Percentiles rank a stretch among this genome's conserved stretches.
phyloP scores from a whole-genome alignment of 2,888 invertebrate species.

The Empis livida region DNA sequence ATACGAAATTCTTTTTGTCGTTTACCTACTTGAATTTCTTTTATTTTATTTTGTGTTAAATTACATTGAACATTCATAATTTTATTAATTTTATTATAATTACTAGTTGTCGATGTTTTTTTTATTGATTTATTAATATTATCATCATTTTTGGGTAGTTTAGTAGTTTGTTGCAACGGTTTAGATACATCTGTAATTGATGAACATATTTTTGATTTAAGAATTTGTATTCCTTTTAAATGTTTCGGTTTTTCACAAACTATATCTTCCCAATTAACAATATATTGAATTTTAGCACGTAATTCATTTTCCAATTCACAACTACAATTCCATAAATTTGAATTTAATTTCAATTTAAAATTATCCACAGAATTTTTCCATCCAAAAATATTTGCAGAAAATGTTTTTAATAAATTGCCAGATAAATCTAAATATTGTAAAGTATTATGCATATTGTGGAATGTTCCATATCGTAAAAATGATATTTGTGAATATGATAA shows the following conservation, averaged over 20 bases:
- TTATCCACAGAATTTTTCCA: conserved; percentile 9
- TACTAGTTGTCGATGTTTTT: not conserved
- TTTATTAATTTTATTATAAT: conserved; percentile 2
- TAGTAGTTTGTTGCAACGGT: too few species aligned
- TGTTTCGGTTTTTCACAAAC: too few species aligned
- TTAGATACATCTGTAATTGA: too few species aligned
- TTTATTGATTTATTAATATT: conserved; percentile 6
- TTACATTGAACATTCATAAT: conserved; percentile 1
- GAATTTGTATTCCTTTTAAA: conserved; percentile 6
- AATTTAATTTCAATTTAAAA: conserved; percentile 14
- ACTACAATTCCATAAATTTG: conserved; percentile 23
- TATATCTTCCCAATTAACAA: too few species aligned
- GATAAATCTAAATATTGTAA: conserved; percentile 22
- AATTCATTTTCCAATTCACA: conserved; percentile 12
- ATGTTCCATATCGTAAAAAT: conserved; percentile 19
- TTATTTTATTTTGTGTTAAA: conserved; percentile 3
- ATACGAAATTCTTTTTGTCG: not conserved
- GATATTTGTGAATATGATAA: conserved; percentile 16
- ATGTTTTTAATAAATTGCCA: conserved; percentile 18
- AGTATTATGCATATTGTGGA: conserved; percentile 15
- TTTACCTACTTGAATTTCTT: not conserved
- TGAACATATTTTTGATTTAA: conserved; percentile 13
- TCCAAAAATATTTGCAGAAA: conserved; percentile 19
- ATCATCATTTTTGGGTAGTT: conserved; percentile 7
- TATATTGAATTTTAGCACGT: not conserved